Percentiles rank a stretch among this genome's conserved stretches.
Conservation (phyloP, 2,888 invertebrate genomes). For the Monopis laevigella region DNA sequence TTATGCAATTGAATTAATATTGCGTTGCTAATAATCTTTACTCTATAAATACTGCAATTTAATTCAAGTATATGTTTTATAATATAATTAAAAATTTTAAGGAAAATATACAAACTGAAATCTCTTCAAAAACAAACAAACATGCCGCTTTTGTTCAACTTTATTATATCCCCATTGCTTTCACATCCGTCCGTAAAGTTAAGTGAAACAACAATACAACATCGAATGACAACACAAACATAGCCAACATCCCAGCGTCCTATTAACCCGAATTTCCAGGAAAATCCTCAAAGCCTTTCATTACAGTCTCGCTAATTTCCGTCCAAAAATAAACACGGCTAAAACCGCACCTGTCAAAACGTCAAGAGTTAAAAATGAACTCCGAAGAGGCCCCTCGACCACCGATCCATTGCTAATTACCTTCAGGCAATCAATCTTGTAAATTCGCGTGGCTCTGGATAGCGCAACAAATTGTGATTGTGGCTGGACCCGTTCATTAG, state of each 20-base stretch:
- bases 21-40: neutral
- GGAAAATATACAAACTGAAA: neutral
- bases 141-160: neutral
- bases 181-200: constrained; percentile 1
- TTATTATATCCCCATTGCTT: constrained; percentile 1
- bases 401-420: constrained; percentile 41
- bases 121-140: neutral
- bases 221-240: constrained; percentile 7
- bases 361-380: constrained; percentile 42
- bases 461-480: constrained; percentile 33
- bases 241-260: constrained; percentile 7
- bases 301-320: constrained; percentile 27
- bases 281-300: constrained; percentile 13
- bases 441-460: constrained; percentile 22
- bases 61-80: no score
- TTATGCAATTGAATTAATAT: neutral
- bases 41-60: no score
- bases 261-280: constrained; percentile 7
- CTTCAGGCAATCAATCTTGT: constrained; percentile 36
- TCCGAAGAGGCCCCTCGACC: constrained; percentile 30
- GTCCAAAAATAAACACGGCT: constrained; percentile 23
- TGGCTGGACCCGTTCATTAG: constrained; percentile 22
- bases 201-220: constrained; percentile 4
- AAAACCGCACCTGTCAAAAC: constrained; percentile 31
- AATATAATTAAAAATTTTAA: no score